Conservation (phyloP, 2,113 vertebrate genomes). For the Neoarius graeffei region DNA sequence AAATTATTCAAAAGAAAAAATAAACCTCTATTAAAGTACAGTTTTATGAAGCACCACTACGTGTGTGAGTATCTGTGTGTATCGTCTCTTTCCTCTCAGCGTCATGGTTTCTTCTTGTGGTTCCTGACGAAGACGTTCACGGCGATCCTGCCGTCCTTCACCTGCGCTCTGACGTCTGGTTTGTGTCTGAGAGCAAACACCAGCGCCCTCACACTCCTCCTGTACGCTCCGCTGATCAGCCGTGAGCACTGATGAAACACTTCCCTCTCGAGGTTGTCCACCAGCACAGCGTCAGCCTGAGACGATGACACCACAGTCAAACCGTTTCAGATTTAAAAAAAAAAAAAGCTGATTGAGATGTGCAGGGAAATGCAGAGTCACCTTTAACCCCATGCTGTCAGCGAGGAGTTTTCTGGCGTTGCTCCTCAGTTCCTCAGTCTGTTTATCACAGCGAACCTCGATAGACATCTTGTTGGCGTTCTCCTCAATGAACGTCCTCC, state of each 20-base stretch:
- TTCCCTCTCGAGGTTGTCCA: slow-evolving; percentile 93
- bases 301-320: not conserved
- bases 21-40: not conserved
- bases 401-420: slow-evolving; percentile 84
- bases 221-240: slow-evolving; percentile 84
- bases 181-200: slow-evolving; percentile 93
- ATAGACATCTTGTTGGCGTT: slow-evolving; percentile 84
- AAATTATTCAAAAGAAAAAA: not conserved
- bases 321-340: too few relatives aligned
- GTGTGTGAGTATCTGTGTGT: not conserved
- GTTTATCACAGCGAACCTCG: slow-evolving; percentile 86
- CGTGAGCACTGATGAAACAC: slow-evolving; percentile 89
- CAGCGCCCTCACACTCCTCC: slow-evolving; percentile 84
- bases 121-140: slow-evolving; percentile 80
- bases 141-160: slow-evolving; percentile 76
- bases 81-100: not conserved
- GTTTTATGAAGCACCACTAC: not conserved
- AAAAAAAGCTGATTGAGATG: not conserved
- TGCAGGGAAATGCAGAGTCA: slow-evolving; percentile 52
- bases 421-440: slow-evolving; percentile 82
- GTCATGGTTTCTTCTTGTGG: slow-evolving; percentile 81
- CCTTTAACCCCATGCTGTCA: slow-evolving; percentile 84
- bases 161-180: slow-evolving; percentile 77
- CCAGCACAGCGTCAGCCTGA: slow-evolving; percentile 86
- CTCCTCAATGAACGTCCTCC: slow-evolving; percentile 83